Base-by-base conservation (phyloP, 2,797 vertebrate genomes). In the Phyllotis vaccarum region DNA sequence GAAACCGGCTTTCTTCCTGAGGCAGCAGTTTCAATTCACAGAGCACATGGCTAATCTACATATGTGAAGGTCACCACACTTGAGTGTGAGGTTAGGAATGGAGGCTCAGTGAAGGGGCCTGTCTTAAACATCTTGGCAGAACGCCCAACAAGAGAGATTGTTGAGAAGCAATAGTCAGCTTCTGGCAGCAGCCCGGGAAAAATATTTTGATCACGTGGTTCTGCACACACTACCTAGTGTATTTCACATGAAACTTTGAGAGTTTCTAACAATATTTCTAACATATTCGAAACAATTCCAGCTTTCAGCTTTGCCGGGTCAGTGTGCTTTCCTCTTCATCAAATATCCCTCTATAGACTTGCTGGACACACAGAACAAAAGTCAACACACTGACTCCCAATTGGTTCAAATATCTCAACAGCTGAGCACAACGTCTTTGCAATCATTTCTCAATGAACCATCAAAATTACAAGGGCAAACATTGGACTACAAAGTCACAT, bases 1-100 rank as follows among this genome's bases (percentile, higher is more conserved):
- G 94, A 95, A 96, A 94, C 95, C 96, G 89, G 94, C 97, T 98
- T 98, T 98, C 97, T 98, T 98, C 97, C 98, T 80, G 98, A 97
- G 98, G 98, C 98, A 96, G 98, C 98, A 89, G 97, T 96, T 98
- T 98, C 97, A 97, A 98, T 98, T 98, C 98, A 98, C 98, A 98
- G 98, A 97, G 98, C 99, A 99, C 99, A 97, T 98, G 99, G 99
- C 99, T 99, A 98, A 99, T 99, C 99, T 99, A 98, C 99, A 99
- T 99, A 99, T 98, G 99, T 99, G 99, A 99, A 99, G 99, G 99
- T 99, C 99, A 99, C 97, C 88, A 98, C 98, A 98, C 98, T 98
- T 98, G 98, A 98, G 98, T 97, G 97, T 98, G 99, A 98, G 98
- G 98, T 98, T 98, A 99, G 98, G 98, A 98, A 98, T 98, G 96